Evolutionary conservation across 2,888 invertebrate genomes (phyloP).

Genomic region (Perdita meconis): DNA sequence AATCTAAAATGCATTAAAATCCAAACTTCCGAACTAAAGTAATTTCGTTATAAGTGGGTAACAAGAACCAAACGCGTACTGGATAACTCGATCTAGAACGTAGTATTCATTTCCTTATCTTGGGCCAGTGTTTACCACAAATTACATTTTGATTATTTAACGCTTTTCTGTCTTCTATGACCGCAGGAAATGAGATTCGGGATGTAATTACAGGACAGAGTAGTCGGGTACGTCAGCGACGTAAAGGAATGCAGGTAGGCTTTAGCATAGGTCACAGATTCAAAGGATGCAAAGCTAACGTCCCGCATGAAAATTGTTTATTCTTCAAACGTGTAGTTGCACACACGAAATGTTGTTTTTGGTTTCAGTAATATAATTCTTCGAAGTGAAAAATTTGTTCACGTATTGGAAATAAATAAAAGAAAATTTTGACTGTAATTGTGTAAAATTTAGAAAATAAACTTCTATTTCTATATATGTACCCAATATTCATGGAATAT

Average conservation of each 20-base stretch:
- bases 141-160: conserved; percentile 52
- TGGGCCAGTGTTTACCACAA: conserved; percentile 38
- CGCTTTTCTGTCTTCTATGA: conserved; percentile 29
- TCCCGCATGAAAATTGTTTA: not conserved
- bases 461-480: no score
- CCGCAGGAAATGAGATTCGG: conserved; percentile 37
- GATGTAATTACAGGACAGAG: conserved; percentile 20
- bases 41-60: conserved; percentile 29
- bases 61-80: conserved; percentile 33
- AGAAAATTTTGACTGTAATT: no score
- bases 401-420: no score
- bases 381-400: no score
- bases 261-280: conserved; percentile 45
- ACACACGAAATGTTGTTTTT: not conserved
- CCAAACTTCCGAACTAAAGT: not conserved
- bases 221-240: conserved; percentile 36
- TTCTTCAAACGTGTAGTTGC: not conserved
- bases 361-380: no score
- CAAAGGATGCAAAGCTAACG: conserved; percentile 12
- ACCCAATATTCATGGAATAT: no score
- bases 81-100: conserved; percentile 36
- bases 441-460: no score
- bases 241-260: conserved; percentile 37
- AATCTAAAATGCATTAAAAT: not conserved
- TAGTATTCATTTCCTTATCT: conserved; percentile 42